phyloP scores from a whole-genome alignment of 2,797 vertebrate genomes.

The Rhabdophis nuchalis region DNA sequence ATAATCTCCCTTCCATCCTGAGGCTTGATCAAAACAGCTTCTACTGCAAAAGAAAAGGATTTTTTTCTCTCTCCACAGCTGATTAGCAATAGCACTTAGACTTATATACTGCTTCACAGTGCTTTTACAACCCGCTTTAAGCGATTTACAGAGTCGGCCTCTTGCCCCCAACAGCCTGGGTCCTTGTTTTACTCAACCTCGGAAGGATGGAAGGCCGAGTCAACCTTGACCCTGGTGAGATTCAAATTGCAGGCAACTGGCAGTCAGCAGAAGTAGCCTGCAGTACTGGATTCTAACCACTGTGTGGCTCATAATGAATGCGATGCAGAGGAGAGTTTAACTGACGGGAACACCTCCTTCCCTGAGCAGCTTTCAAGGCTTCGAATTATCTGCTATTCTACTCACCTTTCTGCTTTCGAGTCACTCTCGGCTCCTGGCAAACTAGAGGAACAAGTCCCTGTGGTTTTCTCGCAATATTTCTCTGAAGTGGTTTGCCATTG shows the following conservation, averaged over 20 bases:
- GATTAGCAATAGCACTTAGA: no score
- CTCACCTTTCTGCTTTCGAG: neutral
- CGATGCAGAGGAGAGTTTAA: neutral
- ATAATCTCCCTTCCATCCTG: neutral
- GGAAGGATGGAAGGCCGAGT: no score
- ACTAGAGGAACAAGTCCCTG: neutral
- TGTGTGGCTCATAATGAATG: neutral
- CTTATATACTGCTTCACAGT: no score
- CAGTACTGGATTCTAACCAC: no score
- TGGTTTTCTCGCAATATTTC: neutral
- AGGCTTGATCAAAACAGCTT: neutral
- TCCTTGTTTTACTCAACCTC: no score
- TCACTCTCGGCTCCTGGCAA: neutral
- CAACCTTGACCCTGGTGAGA: no score
- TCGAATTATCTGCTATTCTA: neutral
- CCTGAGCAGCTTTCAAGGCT: neutral
- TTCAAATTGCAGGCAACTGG: no score
- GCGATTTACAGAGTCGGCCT: no score
- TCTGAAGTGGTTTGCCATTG: neutral
- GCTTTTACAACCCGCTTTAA: no score
- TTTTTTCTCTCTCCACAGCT: neutral
- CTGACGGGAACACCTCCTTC: neutral
- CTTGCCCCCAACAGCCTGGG: no score
- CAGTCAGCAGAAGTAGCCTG: no score
- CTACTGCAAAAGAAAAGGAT: neutral